Percentiles rank a stretch among this genome's conserved stretches.
Conservation (phyloP, 1,140 invertebrate species). For the Euura saliciscinereae region DNA sequence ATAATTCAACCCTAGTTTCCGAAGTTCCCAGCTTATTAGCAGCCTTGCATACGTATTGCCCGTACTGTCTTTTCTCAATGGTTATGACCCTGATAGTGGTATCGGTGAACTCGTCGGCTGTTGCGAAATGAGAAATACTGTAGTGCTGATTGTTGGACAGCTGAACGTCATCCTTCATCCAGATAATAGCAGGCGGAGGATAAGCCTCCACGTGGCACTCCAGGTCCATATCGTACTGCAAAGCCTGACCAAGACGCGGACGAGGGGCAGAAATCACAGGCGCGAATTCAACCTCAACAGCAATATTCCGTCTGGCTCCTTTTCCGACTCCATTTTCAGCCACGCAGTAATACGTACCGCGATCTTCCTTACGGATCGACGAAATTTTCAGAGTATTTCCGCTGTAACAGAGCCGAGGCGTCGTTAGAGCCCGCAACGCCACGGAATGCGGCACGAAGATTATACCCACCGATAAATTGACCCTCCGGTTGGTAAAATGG, state of each 20-base stretch:
- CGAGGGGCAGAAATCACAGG: conserved; percentile 84
- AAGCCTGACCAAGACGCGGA: conserved; percentile 81
- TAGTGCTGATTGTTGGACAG: conserved; percentile 90
- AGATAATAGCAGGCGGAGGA: conserved; percentile 85
- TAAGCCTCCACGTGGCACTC: conserved; percentile 93
- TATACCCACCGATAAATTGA: conserved; percentile 69
- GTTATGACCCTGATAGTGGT: conserved; percentile 88
- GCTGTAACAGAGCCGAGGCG: conserved; percentile 56
- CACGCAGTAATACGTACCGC: conserved; percentile 92
- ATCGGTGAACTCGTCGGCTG: conserved; percentile 88
- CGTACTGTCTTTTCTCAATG: conserved; percentile 89
- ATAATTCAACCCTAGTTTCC: conserved; percentile 79
- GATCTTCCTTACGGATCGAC: conserved; percentile 82
- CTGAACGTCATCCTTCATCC: conserved; percentile 82
- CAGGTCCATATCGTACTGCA: conserved; percentile 92
- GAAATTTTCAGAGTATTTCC: conserved; percentile 86
- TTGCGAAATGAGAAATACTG: conserved; percentile 87
- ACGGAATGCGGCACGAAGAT: not conserved
- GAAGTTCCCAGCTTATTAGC: conserved; percentile 85
- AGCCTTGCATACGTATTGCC: conserved; percentile 84
- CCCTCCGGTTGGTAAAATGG: conserved; percentile 86
- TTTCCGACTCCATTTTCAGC: conserved; percentile 90
- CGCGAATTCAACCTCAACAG: conserved; percentile 87
- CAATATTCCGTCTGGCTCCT: conserved; percentile 84
- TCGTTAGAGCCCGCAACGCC: not conserved